These are phyloP conservation scores for Colletes collaris DNA, from an alignment of 2,888 invertebrate species.

Conservation along the genomic window DNA sequence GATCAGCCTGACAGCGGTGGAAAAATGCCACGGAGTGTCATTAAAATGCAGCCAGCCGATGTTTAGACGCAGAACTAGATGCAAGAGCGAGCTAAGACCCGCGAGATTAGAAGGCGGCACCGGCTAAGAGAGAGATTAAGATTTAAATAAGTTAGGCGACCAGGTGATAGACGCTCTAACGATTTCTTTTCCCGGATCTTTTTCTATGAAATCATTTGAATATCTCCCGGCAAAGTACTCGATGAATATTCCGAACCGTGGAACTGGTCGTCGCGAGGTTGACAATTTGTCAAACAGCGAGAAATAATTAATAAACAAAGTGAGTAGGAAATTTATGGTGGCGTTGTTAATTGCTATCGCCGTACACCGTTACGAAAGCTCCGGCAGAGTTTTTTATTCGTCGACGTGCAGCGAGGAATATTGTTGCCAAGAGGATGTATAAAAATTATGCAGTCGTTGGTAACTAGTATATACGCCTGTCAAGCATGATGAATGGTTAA, in stretches of 20 bases:
- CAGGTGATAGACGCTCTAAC: conserved; percentile 6
- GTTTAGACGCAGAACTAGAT: neutral
- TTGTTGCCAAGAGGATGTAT: no score
- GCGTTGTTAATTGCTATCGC: no score
- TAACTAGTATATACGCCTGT: no score
- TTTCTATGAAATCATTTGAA: neutral
- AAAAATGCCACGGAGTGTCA: neutral
- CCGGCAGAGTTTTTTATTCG: no score
- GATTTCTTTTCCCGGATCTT: neutral
- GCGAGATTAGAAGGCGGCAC: conserved; percentile 32
- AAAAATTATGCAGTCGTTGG: no score
- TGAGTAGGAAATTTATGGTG: no score
- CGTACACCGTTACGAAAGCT: no score
- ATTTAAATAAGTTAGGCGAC: conserved; percentile 22
- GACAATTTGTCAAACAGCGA: neutral
- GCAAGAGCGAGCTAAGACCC: conserved; percentile 10
- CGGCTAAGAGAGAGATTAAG: conserved; percentile 18
- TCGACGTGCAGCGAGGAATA: no score
- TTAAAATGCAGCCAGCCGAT: conserved; percentile 26
- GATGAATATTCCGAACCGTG: neutral
- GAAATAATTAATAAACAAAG: neutral
- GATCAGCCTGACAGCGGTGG: neutral
- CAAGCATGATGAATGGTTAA: no score
- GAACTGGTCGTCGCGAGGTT: neutral
- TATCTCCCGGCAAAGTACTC: neutral